Percentiles rank a stretch among this genome's conserved stretches.
These are phyloP conservation scores for Tanytarsus gracilentus DNA, from an alignment of 2,888 invertebrate genomes.

Conservation along the genomic window DNA sequence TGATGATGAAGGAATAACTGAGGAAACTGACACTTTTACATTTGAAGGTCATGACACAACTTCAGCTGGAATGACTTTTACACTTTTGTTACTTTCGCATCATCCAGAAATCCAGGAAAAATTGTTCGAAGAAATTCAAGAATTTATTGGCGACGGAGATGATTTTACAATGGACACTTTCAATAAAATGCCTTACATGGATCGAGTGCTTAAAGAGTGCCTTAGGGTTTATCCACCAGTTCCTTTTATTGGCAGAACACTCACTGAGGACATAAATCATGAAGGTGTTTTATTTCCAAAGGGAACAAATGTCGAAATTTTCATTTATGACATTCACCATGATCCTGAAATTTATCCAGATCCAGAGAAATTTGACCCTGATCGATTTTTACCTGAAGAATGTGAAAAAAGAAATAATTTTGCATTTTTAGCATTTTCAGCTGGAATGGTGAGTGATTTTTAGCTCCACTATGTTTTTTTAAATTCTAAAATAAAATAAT, in stretches of 20 bases:
- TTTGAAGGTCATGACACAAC: conserved; percentile 41
- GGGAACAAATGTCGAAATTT: conserved; percentile 36
- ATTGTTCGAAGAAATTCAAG: conserved; percentile 37
- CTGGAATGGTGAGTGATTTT: conserved; percentile 40
- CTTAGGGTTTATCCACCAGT: conserved; percentile 49
- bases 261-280: conserved; percentile 32
- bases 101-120: conserved; percentile 31
- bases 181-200: conserved; percentile 40
- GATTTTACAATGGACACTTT: conserved; percentile 3
- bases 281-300: conserved; percentile 38
- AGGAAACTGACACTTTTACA: conserved; percentile 33
- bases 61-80: conserved; percentile 34
- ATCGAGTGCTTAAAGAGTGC: conserved; percentile 45
- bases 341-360: conserved; percentile 54
- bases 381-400: conserved; percentile 57
- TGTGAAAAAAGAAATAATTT: conserved; percentile 50
- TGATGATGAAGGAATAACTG: conserved; percentile 36
- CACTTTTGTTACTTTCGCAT: conserved; percentile 35
- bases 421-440: conserved; percentile 58
- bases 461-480: neutral
- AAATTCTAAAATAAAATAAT: neutral
- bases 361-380: conserved; percentile 52
- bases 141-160: conserved; percentile 33
- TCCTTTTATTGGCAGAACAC: conserved; percentile 43
- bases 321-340: conserved; percentile 49